Conservation (phyloP, 2,888 invertebrate species). For the Drosophila subquinaria region DNA sequence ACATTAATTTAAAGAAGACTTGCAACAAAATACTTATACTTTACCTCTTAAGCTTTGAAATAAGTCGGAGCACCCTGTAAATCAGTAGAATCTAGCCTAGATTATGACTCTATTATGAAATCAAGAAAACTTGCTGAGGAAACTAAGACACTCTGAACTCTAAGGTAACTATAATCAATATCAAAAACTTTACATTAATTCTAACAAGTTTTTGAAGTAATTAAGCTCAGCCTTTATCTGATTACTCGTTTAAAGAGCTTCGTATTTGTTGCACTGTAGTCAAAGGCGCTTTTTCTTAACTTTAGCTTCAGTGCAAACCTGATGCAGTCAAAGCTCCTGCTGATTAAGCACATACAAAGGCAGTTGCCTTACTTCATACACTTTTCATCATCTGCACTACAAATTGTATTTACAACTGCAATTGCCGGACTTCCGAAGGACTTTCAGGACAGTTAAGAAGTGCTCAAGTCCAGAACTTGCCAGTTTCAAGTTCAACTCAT, state of each 20-base stretch:
- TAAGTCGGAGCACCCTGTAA: too few relatives aligned
- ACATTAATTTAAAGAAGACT: too few relatives aligned
- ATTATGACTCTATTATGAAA: too few relatives aligned
- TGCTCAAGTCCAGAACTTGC: slow-evolving; percentile 21
- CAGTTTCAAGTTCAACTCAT: slow-evolving; percentile 62
- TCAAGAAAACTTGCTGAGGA: too few relatives aligned
- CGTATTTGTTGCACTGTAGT: neutral
- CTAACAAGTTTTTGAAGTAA: too few relatives aligned
- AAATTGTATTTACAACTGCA: slow-evolving; percentile 60
- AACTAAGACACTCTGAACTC: too few relatives aligned
- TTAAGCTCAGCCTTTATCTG: neutral
- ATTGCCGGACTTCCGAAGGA: slow-evolving; percentile 32
- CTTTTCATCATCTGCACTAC: slow-evolving; percentile 37
- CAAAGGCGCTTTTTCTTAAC: neutral
- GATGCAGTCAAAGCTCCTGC: slow-evolving; percentile 32
- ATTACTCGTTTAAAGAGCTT: neutral
- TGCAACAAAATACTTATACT: too few relatives aligned
- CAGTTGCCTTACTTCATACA: slow-evolving; percentile 2
- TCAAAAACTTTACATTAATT: too few relatives aligned
- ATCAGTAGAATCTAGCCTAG: too few relatives aligned
- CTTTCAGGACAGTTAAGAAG: slow-evolving; percentile 19
- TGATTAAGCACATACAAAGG: slow-evolving; percentile 33
- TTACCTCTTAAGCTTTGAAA: too few relatives aligned
- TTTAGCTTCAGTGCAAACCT: slow-evolving; percentile 24
- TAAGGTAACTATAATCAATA: too few relatives aligned